phyloP scores from a whole-genome alignment of 2,113 vertebrate species.

The Amia ocellicauda region DNA sequence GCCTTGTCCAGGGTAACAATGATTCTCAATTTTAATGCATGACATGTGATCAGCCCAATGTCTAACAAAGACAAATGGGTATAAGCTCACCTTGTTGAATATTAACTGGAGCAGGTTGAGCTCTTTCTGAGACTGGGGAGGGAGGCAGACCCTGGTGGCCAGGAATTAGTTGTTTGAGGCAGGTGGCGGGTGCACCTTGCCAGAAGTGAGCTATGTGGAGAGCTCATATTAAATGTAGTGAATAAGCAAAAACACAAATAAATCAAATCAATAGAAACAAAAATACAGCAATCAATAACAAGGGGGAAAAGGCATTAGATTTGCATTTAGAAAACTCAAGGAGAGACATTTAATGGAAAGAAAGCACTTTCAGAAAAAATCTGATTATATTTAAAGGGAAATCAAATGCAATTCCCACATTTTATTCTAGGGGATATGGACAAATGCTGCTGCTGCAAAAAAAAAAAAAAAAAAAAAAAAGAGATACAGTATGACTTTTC shows the following conservation, averaged over 20 bases:
- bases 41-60: constrained; percentile 28
- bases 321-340: constrained; percentile 32
- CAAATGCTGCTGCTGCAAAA: too few relatives aligned
- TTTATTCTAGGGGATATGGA: too few relatives aligned
- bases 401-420: too few relatives aligned
- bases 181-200: not conserved
- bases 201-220: not conserved
- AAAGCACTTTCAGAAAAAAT: too few relatives aligned
- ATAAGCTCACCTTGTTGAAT: constrained; percentile 21
- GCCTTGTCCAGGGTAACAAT: constrained; percentile 33
- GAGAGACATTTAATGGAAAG: too few relatives aligned
- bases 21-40: constrained; percentile 37
- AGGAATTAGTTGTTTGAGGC: not conserved
- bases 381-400: too few relatives aligned
- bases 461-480: not conserved
- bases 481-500: too few relatives aligned
- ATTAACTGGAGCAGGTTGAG: not conserved
- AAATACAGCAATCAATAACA: not conserved
- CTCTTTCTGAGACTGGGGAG: not conserved
- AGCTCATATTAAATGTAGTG: not conserved
- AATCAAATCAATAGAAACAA: not conserved
- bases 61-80: constrained; percentile 27
- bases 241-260: constrained; percentile 7
- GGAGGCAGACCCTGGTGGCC: not conserved
- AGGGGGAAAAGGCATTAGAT: constrained; percentile 27